Evolutionary conservation across 37 sponge, comb jelly and placozoan genomes (phyloP).

Genomic region (Axinella damicornis): DNA sequence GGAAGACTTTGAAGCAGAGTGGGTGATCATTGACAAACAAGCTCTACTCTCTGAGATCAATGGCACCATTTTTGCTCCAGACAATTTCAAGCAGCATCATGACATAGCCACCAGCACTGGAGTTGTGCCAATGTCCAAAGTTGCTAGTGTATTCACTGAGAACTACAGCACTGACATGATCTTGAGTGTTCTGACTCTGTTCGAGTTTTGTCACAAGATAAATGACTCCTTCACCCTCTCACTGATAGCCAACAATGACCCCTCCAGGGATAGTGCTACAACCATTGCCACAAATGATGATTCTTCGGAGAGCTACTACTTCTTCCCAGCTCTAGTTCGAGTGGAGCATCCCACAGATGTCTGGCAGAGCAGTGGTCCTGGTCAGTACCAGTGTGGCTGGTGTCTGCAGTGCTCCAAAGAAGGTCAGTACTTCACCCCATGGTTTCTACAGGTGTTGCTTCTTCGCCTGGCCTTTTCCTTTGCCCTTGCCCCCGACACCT

Average conservation of each 20-base stretch:
- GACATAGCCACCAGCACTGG: constrained; percentile 3
- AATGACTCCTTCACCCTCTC: not conserved
- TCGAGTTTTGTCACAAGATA: constrained; percentile 33
- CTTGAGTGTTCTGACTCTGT: not conserved
- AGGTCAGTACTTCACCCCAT: constrained; percentile 9
- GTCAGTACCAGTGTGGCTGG: constrained; percentile 24
- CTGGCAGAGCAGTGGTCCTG: not conserved
- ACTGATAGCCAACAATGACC: no score
- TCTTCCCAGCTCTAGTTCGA: constrained; percentile 39
- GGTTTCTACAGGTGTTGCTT: constrained; percentile 37
- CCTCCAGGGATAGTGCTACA: no score
- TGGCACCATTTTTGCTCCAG: constrained; percentile 37
- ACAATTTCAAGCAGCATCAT: not conserved
- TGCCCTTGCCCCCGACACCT: not conserved
- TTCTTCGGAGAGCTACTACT: not conserved
- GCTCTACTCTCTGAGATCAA: constrained; percentile 16
- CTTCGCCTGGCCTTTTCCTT: constrained; percentile 27
- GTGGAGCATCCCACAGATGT: not conserved
- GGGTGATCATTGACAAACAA: constrained; percentile 14
- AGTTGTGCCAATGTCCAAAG: constrained; percentile 3
- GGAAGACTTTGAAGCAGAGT: not conserved
- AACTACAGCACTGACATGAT: constrained; percentile 13
- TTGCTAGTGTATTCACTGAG: constrained; percentile 3
- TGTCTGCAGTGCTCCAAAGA: not conserved
- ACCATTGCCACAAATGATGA: not conserved